Conservation (phyloP, 1,140 invertebrate species). For the Uloborus diversus region DNA sequence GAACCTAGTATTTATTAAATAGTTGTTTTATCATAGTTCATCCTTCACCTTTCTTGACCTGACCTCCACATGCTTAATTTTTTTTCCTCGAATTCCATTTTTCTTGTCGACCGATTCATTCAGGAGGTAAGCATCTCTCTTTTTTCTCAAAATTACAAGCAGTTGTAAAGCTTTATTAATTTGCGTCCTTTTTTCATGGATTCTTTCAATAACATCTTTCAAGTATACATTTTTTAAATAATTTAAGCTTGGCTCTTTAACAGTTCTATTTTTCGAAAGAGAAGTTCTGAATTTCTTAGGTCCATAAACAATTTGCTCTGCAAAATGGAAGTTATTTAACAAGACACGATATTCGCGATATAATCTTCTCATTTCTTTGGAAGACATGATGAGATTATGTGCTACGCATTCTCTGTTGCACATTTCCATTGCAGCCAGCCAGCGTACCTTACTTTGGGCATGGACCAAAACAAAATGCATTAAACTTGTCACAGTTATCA, state of each 20-base stretch:
- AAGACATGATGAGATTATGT: constrained; percentile 40
- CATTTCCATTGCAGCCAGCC: constrained; percentile 47
- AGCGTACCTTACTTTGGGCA: constrained; percentile 57
- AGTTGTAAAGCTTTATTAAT: constrained; percentile 25
- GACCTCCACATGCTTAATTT: constrained; percentile 1
- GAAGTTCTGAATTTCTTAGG: not conserved
- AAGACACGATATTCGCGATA: constrained; percentile 14
- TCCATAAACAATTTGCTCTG: constrained; percentile 13
- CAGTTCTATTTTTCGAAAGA: not conserved
- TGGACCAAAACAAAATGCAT: constrained; percentile 78
- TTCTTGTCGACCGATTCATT: not conserved
- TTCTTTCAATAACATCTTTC: not conserved
- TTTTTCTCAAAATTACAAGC: constrained; percentile 9
- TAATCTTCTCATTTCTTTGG: constrained; percentile 12
- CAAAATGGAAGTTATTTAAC: constrained; percentile 39
- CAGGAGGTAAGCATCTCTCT: constrained; percentile 9
- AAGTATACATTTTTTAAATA: constrained; percentile 31
- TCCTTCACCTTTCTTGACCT: not conserved
- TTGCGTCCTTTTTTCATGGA: constrained; percentile 23
- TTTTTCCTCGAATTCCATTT: not conserved
- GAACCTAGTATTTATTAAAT: no score
- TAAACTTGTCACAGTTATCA: constrained; percentile 75
- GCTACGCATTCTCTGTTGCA: constrained; percentile 43
- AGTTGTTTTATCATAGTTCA: constrained; percentile 32
- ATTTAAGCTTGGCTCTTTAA: constrained; percentile 7